A percentile compares a stretch with the other conserved stretches of the same genome.
Conservation (phyloP, 2,113 vertebrate genomes). For the Bubo scandiacus region DNA sequence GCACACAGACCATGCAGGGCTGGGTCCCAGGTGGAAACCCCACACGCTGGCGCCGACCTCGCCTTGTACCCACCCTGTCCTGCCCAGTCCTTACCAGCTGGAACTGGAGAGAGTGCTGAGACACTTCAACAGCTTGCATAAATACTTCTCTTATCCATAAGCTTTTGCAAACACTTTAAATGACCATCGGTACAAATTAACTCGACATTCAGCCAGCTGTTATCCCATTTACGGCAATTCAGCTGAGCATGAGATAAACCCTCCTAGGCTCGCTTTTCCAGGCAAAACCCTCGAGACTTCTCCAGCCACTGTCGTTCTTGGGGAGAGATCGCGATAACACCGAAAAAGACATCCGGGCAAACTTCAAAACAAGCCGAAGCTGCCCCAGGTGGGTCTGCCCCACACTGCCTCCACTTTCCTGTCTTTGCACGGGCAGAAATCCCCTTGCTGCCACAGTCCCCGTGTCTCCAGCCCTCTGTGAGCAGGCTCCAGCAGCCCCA, state of each 20-base stretch:
- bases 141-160: constrained; percentile 39
- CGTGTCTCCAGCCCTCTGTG: accelerated
- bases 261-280: not conserved
- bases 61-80: not conserved
- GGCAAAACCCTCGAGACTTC: not conserved
- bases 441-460: accelerated
- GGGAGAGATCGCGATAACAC: not conserved
- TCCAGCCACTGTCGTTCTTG: not conserved
- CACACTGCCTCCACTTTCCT: not conserved
- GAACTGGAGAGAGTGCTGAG: not conserved
- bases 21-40: not conserved
- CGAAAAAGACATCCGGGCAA: not conserved
- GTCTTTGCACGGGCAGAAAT: not conserved
- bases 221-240: constrained; percentile 21
- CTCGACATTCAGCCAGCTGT: not conserved
- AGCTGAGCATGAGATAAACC: not conserved
- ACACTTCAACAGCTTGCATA: not conserved
- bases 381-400: not conserved
- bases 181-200: constrained; percentile 46
- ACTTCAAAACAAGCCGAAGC: not conserved
- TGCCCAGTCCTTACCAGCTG: not conserved
- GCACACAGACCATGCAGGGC: not conserved
- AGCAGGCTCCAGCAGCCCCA: not conserved
- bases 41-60: accelerated
- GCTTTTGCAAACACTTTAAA: constrained; percentile 48